Base-by-base conservation (phyloP, 2,113 vertebrate species). In the Barbus barbus region DNA sequence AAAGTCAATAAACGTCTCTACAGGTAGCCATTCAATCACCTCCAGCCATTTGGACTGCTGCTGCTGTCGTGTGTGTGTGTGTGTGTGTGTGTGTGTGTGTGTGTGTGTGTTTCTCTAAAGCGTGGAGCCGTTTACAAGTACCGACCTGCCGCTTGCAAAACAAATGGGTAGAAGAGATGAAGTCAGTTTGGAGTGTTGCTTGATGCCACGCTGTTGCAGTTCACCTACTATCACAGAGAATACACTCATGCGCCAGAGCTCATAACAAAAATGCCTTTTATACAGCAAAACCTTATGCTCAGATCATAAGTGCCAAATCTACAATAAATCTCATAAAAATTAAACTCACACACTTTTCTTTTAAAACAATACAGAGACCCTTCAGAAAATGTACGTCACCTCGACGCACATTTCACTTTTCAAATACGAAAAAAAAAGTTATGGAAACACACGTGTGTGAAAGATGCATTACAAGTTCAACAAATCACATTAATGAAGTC, bases 1-100 rank as follows among this genome's bases (percentile, higher is more conserved):
- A 83, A 61, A 74, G 73, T 77, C 60, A 86, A 83, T 83, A 86
- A 86, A 86, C n/a, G 48, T 78, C 48, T 82, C 81, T 53, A 83
- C 85, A 86, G 22, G 76, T 56, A 72, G 65, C 12, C 18, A 31
- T 31, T 79, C 51, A 72, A 69, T 44, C 38, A 78, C 48, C 51
- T 82, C 56, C 24, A 76, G 81, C 81, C 84, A 85, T 83, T 87
- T 71, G 61, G 48, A 28, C 36, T 61, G 73, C 71, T 18, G 24
- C 61, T 79, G 53, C 38, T 56, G 38, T 44, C 22, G 58, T 63
- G 61, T 58, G 76, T 80, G 80, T 72, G 63, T 71, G 13, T 56
- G 46, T 26, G 72, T 63, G 74, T 44, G 76, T 80, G 80, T 72
- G 63, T 71, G 36, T 38, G 36, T 38, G 36, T 38, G 36, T 38